A percentile compares a stretch with the other conserved stretches of the same genome.
Evolutionary conservation across 2,113 vertebrate species (phyloP).

Genomic region (Corydoras sp.): DNA sequence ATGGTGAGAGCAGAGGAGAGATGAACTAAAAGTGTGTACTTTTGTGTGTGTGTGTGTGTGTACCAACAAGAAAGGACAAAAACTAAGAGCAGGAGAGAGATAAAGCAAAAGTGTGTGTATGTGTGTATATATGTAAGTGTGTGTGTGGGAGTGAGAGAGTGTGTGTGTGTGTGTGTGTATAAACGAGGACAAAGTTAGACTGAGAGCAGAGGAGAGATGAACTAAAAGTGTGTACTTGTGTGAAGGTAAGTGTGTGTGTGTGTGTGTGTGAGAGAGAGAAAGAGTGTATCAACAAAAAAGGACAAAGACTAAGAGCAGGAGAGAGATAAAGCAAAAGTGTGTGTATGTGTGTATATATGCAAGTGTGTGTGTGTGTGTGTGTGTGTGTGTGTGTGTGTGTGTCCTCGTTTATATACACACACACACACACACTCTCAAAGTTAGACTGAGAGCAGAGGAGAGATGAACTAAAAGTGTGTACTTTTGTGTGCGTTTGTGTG

Average conservation of each 20-base stretch:
- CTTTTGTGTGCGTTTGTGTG: no score
- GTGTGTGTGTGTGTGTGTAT: slow-evolving; percentile 47
- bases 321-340: slow-evolving; percentile 53
- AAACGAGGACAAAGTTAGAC: slow-evolving; percentile 60
- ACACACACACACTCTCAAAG: no score
- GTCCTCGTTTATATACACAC: slow-evolving; percentile 1
- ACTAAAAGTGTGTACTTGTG: slow-evolving; percentile 44
- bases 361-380: slow-evolving; percentile 27
- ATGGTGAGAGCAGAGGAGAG: slow-evolving; percentile 57
- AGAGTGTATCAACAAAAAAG: slow-evolving; percentile 20
- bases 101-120: slow-evolving; percentile 14
- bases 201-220: slow-evolving; percentile 19
- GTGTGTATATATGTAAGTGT: not conserved
- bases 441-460: slow-evolving; percentile 31
- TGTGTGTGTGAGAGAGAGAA: slow-evolving; percentile 46
- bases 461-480: slow-evolving; percentile 51
- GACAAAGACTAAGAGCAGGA: no score
- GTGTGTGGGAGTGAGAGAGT: slow-evolving; percentile 26
- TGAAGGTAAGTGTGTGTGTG: slow-evolving; percentile 43
- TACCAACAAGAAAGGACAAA: slow-evolving; percentile 16
- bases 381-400: slow-evolving; percentile 47
- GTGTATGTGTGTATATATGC: slow-evolving; percentile 12
- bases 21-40: slow-evolving; percentile 34
- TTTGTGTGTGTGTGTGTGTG: slow-evolving; percentile 17
- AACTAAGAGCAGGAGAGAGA: slow-evolving; percentile 56